Evolutionary conservation across 2,113 vertebrate genomes (phyloP).

Genomic region (Chauna torquata): DNA sequence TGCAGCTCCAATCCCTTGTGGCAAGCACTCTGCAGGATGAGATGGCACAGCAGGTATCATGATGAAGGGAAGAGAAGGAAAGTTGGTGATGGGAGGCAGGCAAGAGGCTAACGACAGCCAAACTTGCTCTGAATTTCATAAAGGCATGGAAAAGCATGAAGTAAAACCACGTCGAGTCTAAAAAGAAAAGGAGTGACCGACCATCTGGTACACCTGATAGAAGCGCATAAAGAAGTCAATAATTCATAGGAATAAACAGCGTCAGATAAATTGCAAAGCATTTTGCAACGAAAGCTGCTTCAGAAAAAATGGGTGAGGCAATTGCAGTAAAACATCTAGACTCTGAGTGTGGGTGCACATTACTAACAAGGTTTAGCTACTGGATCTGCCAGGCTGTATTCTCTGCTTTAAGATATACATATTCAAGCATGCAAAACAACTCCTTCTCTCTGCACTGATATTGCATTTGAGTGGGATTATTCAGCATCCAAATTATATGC

Average conservation of each 20-base stretch:
- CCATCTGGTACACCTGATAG: background rate
- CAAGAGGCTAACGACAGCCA: background rate
- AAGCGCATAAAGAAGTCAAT: background rate
- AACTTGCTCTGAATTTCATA: background rate
- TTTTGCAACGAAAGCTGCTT: background rate
- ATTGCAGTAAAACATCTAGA: background rate
- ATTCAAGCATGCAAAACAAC: background rate
- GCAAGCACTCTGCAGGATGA: background rate
- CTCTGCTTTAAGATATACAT: background rate
- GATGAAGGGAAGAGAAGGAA: background rate
- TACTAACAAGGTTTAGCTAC: background rate
- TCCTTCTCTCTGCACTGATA: background rate
- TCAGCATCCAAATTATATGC: slow-evolving; percentile 39
- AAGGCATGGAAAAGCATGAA: background rate
- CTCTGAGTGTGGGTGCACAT: background rate
- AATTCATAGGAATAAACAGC: background rate
- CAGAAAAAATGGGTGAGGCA: background rate
- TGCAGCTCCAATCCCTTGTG: background rate
- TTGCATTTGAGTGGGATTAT: slow-evolving; percentile 17
- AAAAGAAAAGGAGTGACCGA: background rate
- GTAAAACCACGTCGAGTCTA: background rate
- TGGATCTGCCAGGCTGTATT: background rate
- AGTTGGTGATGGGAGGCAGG: background rate
- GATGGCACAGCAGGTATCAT: background rate
- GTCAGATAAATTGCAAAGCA: background rate